phyloP scores from a whole-genome alignment of 1,140 invertebrate genomes.

The Ceratina australensis region DNA sequence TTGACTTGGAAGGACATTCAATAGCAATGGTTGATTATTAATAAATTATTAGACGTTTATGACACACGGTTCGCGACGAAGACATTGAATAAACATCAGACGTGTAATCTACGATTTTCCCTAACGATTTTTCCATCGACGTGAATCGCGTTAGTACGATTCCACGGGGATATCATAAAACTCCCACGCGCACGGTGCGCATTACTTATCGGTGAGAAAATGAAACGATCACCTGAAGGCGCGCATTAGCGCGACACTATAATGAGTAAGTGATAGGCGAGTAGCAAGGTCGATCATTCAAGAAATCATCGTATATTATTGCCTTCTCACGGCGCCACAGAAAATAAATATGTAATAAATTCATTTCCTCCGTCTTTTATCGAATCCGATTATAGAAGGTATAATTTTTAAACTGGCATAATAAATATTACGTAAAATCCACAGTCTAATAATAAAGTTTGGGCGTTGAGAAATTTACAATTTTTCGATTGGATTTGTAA shows the following conservation, averaged over 20 bases:
- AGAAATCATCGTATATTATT: neutral
- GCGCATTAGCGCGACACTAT: neutral
- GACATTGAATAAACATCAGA: neutral
- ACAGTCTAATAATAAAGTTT: too few species aligned
- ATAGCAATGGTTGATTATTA: neutral
- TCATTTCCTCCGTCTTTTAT: neutral
- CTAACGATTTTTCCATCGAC: neutral
- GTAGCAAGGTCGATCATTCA: neutral
- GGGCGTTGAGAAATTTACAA: neutral
- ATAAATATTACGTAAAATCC: too few species aligned
- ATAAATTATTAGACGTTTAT: slow-evolving; percentile 3
- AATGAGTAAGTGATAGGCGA: neutral
- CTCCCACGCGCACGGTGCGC: neutral
- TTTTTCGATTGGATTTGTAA: neutral
- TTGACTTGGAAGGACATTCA: neutral
- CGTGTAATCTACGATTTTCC: neutral
- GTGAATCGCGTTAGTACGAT: neutral
- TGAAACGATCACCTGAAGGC: slow-evolving; percentile 6
- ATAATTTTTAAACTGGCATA: neutral
- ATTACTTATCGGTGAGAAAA: neutral
- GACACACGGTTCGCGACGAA: neutral
- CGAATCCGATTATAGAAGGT: neutral
- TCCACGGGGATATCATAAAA: neutral
- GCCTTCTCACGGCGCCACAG: neutral
- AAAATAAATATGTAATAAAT: too few species aligned